Conservation (phyloP, 1,140 invertebrate genomes). For the Orius insidiosus region DNA sequence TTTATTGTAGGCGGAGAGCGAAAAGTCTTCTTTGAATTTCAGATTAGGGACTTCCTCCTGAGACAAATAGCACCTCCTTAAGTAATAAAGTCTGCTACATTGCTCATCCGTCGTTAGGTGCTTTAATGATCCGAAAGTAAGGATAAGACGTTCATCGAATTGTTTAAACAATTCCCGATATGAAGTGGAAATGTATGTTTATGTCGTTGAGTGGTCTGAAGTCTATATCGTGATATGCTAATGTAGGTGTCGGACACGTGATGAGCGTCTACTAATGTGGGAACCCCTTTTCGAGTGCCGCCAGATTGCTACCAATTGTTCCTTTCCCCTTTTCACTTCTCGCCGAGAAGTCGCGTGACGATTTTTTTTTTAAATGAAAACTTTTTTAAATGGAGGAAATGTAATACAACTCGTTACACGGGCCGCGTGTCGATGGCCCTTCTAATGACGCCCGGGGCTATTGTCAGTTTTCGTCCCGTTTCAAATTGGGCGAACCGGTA, state of each 20-base stretch:
- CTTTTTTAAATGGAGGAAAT: constrained; percentile 6
- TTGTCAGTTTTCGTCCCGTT: constrained; percentile 1
- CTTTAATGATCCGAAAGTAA: constrained; percentile 4
- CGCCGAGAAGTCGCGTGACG: background rate
- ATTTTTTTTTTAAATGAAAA: constrained; percentile 1
- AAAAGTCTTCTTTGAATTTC: constrained; percentile 1
- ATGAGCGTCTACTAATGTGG: constrained; percentile 5
- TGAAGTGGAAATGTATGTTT: constrained; percentile 1
- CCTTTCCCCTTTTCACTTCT: background rate
- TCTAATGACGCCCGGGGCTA: constrained; percentile 3
- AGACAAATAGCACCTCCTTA: background rate
- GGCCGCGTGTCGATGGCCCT: constrained; percentile 9
- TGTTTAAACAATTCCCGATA: no score
- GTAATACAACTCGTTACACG: constrained; percentile 5
- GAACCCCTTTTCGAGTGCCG: constrained; percentile 6
- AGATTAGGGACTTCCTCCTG: constrained; percentile 1
- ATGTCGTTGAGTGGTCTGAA: constrained; percentile 8
- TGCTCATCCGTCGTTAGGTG: background rate
- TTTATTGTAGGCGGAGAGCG: no score
- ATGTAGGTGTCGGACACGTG: constrained; percentile 6
- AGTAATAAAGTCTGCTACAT: constrained; percentile 6
- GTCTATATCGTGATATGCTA: constrained; percentile 6
- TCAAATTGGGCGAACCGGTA: constrained; percentile 3
- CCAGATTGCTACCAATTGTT: constrained; percentile 11
- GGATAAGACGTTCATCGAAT: no score